Conservation (phyloP, 2,888 invertebrate genomes). For the Diloba caeruleocephala region DNA sequence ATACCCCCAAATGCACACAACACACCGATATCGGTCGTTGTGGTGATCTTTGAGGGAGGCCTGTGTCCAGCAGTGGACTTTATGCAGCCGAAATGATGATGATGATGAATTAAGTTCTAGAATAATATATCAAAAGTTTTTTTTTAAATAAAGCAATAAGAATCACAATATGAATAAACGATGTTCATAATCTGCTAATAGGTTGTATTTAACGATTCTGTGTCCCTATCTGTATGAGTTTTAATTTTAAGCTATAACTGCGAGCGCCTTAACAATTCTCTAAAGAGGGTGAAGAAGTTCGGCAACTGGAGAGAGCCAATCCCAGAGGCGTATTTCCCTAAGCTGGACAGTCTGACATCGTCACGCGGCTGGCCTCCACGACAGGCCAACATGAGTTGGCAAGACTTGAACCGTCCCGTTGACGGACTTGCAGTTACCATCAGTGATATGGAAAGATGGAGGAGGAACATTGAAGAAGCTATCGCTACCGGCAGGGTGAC, state of each 20-base stretch:
- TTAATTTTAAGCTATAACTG: conserved; percentile 90
- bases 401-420: conserved; percentile 91
- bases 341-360: conserved; percentile 92
- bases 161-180: no score
- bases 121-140: no score
- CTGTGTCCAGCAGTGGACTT: no score
- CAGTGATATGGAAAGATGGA: conserved; percentile 92
- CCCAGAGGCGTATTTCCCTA: conserved; percentile 94
- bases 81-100: no score
- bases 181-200: no score
- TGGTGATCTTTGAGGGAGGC: no score
- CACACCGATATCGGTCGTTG: no score
- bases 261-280: conserved; percentile 92
- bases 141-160: no score
- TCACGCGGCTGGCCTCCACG: conserved; percentile 93
- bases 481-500: conserved; percentile 92
- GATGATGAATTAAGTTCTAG: no score
- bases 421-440: conserved; percentile 90
- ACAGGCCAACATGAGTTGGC: conserved; percentile 88
- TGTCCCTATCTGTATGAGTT: no score
- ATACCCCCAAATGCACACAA: no score
- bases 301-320: conserved; percentile 92
- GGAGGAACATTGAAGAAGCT: conserved; percentile 92
- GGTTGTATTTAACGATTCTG: no score
- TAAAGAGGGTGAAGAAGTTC: conserved; percentile 90